Base-by-base conservation (phyloP, 2,888 invertebrate species). In the Brachycybe producta region DNA sequence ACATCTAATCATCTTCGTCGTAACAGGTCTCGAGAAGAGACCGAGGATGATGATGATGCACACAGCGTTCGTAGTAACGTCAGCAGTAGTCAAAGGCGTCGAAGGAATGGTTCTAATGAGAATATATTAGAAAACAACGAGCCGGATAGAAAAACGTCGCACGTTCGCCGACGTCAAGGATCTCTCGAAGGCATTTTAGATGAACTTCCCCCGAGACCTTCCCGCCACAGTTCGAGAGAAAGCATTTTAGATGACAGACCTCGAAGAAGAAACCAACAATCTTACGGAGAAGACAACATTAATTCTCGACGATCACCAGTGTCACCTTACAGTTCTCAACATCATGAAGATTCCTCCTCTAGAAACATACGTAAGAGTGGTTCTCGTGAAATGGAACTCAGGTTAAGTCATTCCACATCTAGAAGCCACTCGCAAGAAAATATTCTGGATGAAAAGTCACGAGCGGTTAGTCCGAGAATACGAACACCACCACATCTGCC, bases 211-310 rank as follows among this genome's bases (percentile, higher is more conserved):
- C 49, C 49, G 1, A 39, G 49, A 40, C 49, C 49, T 13, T 41
- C 41, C 5, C 27, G 41, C 8, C 13, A 26, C 3, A 34, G 49
- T 11, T 49, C 49, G 1, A 27, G 40, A n/a, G 49, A 49, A 23
- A 36, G 3, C n/a, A 49, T 49, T n/a, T n/a, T 49, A n/a, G 49
- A 49, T 34, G 49, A 49, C 21, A 49, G 24, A 30, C 41, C 39
- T 7, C 26, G 32, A 42, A 26, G 27, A n/a, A 4, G 42, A 8
- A n/a, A 42, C 23, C 26, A 42, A n/a, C 26, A 8, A 2, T 24
- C 42, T 4, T 8, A n/a, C 32, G 42, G 27, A 13, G 42, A 42
- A 2, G 23, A 27, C 27, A 24, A 24, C 2, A 19, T 17, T 17
- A 3, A n/a, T 26, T 42, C 42, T 8, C 24, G 42, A 27, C 8